Conservation (phyloP, 2,113 vertebrate species). For the Lepisosteus osseus region DNA sequence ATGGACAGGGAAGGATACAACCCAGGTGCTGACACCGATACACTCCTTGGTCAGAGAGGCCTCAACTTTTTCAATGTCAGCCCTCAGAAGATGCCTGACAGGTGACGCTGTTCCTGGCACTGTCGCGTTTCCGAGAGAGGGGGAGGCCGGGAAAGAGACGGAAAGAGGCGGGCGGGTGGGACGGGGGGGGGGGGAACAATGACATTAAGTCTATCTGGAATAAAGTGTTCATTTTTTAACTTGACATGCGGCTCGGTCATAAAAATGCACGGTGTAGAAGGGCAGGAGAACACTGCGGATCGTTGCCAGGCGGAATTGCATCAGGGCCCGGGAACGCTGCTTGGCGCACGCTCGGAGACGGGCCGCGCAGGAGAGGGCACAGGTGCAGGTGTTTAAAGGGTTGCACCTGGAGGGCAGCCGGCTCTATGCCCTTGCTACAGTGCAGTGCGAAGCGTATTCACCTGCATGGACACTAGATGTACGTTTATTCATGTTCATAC, state of each 20-base stretch:
- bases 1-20: conserved; percentile 93
- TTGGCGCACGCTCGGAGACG: conserved; percentile 17
- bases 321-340: conserved; percentile 8
- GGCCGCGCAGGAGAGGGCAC: conserved; percentile 35
- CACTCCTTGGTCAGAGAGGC: conserved; percentile 70
- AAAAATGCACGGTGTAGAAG: conserved; percentile 54
- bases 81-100: conserved; percentile 67
- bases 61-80: conserved; percentile 85
- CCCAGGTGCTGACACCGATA: conserved; percentile 83
- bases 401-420: background rate
- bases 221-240: conserved; percentile 34
- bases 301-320: conserved; percentile 35
- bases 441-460: background rate
- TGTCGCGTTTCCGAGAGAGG: conserved; percentile 58
- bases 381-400: background rate
- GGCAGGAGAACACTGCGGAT: conserved; percentile 47
- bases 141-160: background rate
- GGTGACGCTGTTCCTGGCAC: conserved; percentile 63
- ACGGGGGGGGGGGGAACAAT: conserved; percentile 9
- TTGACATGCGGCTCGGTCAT: conserved; percentile 10
- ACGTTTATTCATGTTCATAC: too few relatives aligned
- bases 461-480: background rate
- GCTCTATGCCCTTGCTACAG: background rate
- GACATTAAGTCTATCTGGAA: conserved; percentile 46
- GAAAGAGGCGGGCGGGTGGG: conserved; percentile 14